Conservation (phyloP, 2,113 vertebrate genomes). For the Kryptolebias marmoratus region DNA sequence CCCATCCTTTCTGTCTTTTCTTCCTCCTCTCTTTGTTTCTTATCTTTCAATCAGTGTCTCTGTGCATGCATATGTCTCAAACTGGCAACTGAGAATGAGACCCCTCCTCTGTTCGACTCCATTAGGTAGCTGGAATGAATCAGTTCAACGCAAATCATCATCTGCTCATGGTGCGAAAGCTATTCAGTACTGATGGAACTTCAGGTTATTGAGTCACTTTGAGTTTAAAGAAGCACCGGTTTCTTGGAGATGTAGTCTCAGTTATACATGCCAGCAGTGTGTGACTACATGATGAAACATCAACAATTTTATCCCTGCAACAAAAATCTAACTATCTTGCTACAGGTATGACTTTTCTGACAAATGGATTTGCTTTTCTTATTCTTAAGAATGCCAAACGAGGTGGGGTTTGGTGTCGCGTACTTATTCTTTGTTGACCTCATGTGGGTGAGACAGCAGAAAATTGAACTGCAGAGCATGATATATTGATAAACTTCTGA, state of each 20-base stretch:
- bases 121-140: conserved; percentile 69
- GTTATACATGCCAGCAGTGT: neutral
- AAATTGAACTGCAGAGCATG: conserved; percentile 47
- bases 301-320: neutral
- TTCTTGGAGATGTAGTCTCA: neutral
- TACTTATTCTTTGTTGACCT: conserved; percentile 6
- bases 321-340: neutral
- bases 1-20: conserved; percentile 26
- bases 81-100: conserved; percentile 51
- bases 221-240: conserved; percentile 30
- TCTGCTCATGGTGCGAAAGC: conserved; percentile 54
- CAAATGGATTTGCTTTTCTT: neutral
- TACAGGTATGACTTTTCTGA: conserved; percentile 34
- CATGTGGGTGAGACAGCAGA: conserved; percentile 30
- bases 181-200: conserved; percentile 34
- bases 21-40: conserved; percentile 13
- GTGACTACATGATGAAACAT: conserved; percentile 1
- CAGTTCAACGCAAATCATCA: conserved; percentile 66
- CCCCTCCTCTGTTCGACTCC: conserved; percentile 68
- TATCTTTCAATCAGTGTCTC: conserved; percentile 36
- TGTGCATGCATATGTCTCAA: conserved; percentile 33
- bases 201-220: conserved; percentile 39
- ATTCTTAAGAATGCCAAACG: neutral
- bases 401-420: neutral
- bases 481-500: conserved; percentile 66